Evolutionary conservation across 2,797 vertebrate species (phyloP), one percentile per base, ranked within the genome.

Genomic region (Thaleichthys pacificus): DNA sequence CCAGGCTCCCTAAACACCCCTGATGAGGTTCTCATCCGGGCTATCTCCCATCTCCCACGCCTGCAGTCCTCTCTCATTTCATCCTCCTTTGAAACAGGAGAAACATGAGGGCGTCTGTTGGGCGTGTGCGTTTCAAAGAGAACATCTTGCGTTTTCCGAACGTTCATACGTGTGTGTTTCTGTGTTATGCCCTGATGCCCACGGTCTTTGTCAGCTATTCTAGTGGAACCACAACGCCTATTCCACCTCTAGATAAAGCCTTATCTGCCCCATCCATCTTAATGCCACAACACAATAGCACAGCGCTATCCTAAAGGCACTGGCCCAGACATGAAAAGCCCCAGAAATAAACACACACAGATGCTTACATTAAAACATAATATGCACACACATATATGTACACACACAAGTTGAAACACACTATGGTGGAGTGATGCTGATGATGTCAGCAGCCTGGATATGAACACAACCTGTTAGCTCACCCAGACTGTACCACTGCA

Each of bases 151-250:
- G 19, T 7, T 56, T n/a, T 7, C n/a, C 4, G 15, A 56, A 61
- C 19, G 26, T 54, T 54, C 11, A 61, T 74, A 24, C 71, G 71
- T n/a, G 35, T 75, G 70, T 79, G 69, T 58, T 28, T 74, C 61
- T 72, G 58, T 63, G 68, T 64, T 74, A 77, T 77, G 77, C 86
- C 82, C 87, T 82, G 79, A 91, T 85, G 70, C 69, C 35, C 69
- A 80, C 79, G 87, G 84, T 28, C 65, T 75, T 77, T 74, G 79
- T 89, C 85, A 87, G 86, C 81, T 86, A 79, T 85, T 91, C 79
- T 81, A 60, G 72, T 69, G 78, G 79, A 84, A 88, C 84, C 28
- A 30, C 28, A 30, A 30, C 28, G 28, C 28, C 28, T 30, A 30
- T 4, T 30, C 78, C 68, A 80, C 82, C 81, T 81, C 80, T 68